Evolutionary conservation across 2,888 invertebrate species (phyloP).

Genomic region (Platycnemis pennipes): DNA sequence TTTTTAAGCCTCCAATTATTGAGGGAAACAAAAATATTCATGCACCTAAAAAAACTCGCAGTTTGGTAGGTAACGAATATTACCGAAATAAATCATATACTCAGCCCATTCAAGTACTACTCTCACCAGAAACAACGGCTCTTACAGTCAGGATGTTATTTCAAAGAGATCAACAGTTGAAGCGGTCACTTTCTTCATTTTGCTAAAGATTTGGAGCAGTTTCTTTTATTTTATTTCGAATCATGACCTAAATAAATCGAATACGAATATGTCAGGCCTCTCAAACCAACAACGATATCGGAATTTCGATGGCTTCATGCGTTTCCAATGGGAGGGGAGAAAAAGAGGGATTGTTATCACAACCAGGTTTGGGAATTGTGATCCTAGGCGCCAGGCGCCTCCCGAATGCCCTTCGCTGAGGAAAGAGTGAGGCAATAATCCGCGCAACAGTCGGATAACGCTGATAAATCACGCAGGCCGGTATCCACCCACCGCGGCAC

Average conservation of each 20-base stretch:
- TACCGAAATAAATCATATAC: not conserved
- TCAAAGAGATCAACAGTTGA: not conserved
- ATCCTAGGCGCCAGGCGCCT: not conserved
- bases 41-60: not conserved
- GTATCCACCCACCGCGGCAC: not conserved
- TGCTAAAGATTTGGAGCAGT: slow-evolving; percentile 17
- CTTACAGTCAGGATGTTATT: not conserved
- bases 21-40: not conserved
- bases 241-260: slow-evolving; percentile 28
- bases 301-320: not conserved
- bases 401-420: not conserved
- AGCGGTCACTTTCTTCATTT: not conserved
- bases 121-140: not conserved
- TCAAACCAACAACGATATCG: not conserved
- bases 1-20: not conserved
- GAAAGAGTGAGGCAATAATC: not conserved
- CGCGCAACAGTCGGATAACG: not conserved
- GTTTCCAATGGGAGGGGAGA: not conserved
- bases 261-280: not conserved
- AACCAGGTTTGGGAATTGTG: not conserved
- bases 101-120: not conserved
- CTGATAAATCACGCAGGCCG: not conserved
- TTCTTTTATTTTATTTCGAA: slow-evolving; percentile 21
- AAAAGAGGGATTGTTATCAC: not conserved
- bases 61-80: not conserved